Evolutionary conservation across 2,797 vertebrate genomes (phyloP).

Genomic region (Lepus townsendii): DNA sequence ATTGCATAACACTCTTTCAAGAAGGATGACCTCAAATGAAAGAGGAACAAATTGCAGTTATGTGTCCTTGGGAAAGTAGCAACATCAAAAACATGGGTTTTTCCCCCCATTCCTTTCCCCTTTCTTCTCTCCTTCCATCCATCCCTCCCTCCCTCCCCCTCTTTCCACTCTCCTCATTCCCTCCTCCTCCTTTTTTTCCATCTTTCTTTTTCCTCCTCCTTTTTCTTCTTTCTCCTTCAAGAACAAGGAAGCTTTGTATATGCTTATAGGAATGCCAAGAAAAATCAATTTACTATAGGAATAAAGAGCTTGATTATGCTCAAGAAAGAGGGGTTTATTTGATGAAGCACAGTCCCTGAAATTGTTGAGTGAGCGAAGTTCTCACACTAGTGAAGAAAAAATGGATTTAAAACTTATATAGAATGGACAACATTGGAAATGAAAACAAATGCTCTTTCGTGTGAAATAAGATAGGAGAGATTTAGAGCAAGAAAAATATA

Average conservation of each 20-base stretch:
- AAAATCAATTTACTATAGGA: not conserved
- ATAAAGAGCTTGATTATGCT: not conserved
- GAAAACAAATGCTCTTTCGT: not conserved
- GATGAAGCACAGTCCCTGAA: not conserved
- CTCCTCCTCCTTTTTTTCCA: not conserved
- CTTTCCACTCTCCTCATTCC: too few species aligned
- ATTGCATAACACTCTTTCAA: not conserved
- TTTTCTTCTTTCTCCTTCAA: not conserved
- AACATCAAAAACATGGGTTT: not conserved
- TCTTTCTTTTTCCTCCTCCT: too few species aligned
- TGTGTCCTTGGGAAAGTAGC: not conserved
- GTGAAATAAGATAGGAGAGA: not conserved
- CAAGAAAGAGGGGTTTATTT: not conserved
- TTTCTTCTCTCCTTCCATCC: too few species aligned
- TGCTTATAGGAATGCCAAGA: not conserved
- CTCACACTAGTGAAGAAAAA: not conserved
- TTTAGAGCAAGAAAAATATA: not conserved
- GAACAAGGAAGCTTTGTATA: not conserved
- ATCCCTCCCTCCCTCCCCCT: too few species aligned
- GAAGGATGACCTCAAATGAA: not conserved
- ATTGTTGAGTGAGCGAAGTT: not conserved
- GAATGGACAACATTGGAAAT: not conserved
- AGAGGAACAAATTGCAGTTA: not conserved
- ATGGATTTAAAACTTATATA: not conserved
- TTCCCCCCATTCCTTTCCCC: too few species aligned